Percentiles rank a stretch among this genome's conserved stretches.
phyloP scores from a whole-genome alignment of 1,140 invertebrate genomes.

The Rhynchophorus ferrugineus region DNA sequence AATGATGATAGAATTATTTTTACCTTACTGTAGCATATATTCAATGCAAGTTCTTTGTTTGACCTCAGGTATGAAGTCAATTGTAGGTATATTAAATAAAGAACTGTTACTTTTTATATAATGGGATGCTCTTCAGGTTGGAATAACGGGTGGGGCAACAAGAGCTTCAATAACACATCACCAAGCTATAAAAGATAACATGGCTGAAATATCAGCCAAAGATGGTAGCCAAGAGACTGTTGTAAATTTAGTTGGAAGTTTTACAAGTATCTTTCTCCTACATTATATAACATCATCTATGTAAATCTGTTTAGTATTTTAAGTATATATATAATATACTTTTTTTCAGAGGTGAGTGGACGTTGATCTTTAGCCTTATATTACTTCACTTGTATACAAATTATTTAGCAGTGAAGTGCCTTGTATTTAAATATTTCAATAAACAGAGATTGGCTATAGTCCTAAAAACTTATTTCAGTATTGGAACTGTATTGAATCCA shows the following conservation, averaged over 20 bases:
- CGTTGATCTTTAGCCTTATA: conserved; percentile 66
- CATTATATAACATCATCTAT: conserved; percentile 53
- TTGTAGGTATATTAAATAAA: conserved; percentile 44
- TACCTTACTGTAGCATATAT: conserved; percentile 54
- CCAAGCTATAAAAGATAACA: conserved; percentile 79
- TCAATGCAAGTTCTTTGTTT: conserved; percentile 58
- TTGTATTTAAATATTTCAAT: conserved; percentile 73
- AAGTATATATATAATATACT: conserved; percentile 20
- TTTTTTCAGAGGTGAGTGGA: conserved; percentile 57
- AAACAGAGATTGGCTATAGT: conserved; percentile 62
- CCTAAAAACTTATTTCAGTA: conserved; percentile 53
- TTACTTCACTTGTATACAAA: conserved; percentile 77
- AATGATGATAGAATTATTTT: conserved; percentile 70
- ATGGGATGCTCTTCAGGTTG: conserved; percentile 38
- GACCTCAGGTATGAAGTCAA: conserved; percentile 61
- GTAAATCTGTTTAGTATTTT: conserved; percentile 25
- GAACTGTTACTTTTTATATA: not conserved
- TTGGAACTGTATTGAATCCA: conserved; percentile 44
- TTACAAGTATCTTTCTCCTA: conserved; percentile 69
- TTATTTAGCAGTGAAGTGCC: conserved; percentile 70
- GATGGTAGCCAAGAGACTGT: conserved; percentile 94
- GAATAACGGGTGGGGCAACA: conserved; percentile 87
- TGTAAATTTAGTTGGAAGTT: conserved; percentile 80
- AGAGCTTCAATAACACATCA: conserved; percentile 88
- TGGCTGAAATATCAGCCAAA: conserved; percentile 91